These are phyloP conservation scores for Leontopithecus rosalia DNA, from an alignment of 2,797 vertebrate genomes.

Conservation along the genomic window DNA sequence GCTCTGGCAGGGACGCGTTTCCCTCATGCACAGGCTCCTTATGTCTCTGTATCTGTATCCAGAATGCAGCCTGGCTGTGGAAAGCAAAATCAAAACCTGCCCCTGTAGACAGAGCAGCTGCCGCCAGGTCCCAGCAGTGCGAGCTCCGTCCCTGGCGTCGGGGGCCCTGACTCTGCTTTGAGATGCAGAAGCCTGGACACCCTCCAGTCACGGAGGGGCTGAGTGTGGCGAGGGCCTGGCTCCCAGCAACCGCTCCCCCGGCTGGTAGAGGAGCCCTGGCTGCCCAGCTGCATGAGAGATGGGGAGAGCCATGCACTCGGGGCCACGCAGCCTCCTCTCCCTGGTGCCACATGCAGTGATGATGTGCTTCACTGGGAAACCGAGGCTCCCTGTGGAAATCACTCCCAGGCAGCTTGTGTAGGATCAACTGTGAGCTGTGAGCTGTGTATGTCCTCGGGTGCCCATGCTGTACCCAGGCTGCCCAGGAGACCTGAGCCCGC, in stretches of 20 bases:
- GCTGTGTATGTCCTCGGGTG: background rate
- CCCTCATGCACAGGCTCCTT: background rate
- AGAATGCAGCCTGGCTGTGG: background rate
- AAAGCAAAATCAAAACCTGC: background rate
- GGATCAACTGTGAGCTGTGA: background rate
- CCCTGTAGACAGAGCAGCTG: accelerated
- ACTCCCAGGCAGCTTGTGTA: background rate
- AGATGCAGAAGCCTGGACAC: background rate
- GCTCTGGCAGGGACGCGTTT: accelerated
- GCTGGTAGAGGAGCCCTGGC: accelerated
- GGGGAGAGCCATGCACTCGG: background rate
- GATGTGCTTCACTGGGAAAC: background rate
- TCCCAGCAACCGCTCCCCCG: accelerated
- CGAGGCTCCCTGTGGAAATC: accelerated
- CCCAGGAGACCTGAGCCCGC: background rate
- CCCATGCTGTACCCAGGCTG: background rate
- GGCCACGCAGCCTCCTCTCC: no score
- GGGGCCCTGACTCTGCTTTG: background rate
- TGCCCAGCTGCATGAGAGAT: accelerated
- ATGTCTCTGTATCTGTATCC: background rate
- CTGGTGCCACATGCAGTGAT: accelerated
- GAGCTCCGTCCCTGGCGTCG: background rate
- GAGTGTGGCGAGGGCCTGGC: no score
- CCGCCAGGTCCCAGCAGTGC: accelerated
- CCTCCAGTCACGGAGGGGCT: background rate